Percentiles rank a stretch among this genome's conserved stretches.
phyloP scores from a whole-genome alignment of 1,140 invertebrate species.

The Sarcophaga bullata region DNA sequence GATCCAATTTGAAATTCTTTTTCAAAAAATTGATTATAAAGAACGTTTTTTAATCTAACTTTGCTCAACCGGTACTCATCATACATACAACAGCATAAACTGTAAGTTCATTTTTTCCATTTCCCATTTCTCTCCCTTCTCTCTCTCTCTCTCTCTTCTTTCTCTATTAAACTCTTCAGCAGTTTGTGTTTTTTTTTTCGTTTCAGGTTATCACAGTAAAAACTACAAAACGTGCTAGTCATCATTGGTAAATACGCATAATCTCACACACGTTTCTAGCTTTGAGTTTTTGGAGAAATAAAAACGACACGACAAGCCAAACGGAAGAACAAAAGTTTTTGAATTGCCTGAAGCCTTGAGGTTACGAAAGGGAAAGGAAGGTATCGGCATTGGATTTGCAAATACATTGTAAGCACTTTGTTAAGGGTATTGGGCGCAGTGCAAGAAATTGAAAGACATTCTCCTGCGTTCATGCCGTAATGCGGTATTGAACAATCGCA shows the following conservation, averaged over 20 bases:
- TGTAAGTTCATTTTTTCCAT: neutral
- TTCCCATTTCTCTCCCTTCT: no score
- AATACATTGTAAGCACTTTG: neutral
- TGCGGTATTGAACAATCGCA: neutral
- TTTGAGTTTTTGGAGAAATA: neutral
- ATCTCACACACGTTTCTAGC: slow-evolving; percentile 9
- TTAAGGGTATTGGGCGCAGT: no score
- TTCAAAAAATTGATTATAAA: neutral
- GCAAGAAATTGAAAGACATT: neutral
- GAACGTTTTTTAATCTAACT: neutral
- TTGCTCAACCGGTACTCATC: neutral
- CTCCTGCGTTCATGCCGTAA: neutral
- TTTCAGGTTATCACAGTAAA: neutral
- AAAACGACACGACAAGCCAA: no score
- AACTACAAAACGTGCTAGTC: slow-evolving; percentile 6
- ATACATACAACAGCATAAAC: neutral
- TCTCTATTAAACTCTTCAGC: no score
- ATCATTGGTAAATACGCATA: neutral
- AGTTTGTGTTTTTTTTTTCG: neutral
- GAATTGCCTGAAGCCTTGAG: no score
- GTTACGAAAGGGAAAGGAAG: no score
- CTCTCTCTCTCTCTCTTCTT: no score
- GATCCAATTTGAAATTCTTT: no score
- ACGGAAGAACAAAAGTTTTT: no score
- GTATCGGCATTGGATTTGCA: neutral